phyloP scores from a whole-genome alignment of 92 coral and sea anemone species.

The Parazoanthus swiftii region DNA sequence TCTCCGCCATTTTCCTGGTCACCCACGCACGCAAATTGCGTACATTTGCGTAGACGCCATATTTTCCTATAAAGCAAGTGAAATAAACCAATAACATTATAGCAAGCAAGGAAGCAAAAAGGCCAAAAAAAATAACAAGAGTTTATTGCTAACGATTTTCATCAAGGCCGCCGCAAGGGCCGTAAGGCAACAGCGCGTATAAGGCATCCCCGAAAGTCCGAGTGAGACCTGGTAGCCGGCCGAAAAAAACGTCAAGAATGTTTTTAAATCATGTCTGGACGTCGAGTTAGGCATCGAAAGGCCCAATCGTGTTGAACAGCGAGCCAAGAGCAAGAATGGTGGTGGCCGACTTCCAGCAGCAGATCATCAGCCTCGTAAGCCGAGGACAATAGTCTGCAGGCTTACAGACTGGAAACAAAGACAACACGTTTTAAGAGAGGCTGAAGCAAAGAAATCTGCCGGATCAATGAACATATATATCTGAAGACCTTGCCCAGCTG shows the following conservation, averaged over 20 bases:
- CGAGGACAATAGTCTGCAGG: neutral
- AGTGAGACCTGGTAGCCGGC: no score
- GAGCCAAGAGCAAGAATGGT: neutral
- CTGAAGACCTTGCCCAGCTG: neutral
- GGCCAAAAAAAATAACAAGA: no score
- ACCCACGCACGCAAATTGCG: constrained; percentile 20
- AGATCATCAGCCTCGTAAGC: neutral
- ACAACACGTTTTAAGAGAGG: neutral
- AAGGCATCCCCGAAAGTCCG: no score
- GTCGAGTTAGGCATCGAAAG: neutral
- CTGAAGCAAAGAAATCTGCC: neutral
- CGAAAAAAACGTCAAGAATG: no score
- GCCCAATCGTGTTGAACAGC: neutral
- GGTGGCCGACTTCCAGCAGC: neutral
- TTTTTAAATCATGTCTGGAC: no score
- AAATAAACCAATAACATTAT: neutral
- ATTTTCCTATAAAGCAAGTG: neutral
- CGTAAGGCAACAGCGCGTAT: no score
- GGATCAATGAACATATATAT: neutral
- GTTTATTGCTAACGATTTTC: no score
- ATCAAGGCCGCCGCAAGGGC: no score
- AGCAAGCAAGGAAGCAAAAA: no score
- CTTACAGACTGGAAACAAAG: neutral
- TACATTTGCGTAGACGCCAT: constrained; percentile 32
- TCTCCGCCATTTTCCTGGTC: constrained; percentile 15